These are phyloP conservation scores for Heteromormyrus szaboi DNA, from an alignment of 2,797 vertebrate species.

Conservation along the genomic window DNA sequence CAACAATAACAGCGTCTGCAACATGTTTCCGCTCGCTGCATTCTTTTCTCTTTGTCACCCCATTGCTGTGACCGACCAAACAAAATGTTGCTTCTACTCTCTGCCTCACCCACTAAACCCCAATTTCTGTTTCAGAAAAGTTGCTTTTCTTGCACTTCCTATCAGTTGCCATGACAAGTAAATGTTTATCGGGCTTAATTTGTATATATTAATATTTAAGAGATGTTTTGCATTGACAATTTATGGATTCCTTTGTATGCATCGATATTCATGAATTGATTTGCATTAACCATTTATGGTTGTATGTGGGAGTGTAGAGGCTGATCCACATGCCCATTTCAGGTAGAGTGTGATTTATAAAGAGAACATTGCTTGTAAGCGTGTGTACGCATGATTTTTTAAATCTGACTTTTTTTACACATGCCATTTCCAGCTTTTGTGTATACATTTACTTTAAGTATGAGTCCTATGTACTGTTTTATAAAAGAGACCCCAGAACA, in stretches of 20 bases:
- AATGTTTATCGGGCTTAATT: not conserved
- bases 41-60: not conserved
- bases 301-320: not conserved
- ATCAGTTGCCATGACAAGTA: not conserved
- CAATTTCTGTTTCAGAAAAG: not conserved
- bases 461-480: too few species aligned
- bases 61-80: not conserved
- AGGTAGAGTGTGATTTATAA: not conserved
- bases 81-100: not conserved
- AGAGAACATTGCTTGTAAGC: not conserved
- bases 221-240: not conserved
- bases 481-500: not conserved
- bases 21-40: not conserved
- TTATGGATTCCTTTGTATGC: not conserved
- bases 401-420: not conserved
- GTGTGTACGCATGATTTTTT: not conserved
- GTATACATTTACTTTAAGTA: too few species aligned
- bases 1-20: not conserved
- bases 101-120: not conserved
- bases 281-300: not conserved
- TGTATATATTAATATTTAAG: not conserved
- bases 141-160: not conserved
- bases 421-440: not conserved
- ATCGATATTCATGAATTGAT: not conserved
- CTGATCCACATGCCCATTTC: not conserved